Evolutionary conservation across 1,140 invertebrate species (phyloP).

Genomic region (Pomacea maculata): DNA sequence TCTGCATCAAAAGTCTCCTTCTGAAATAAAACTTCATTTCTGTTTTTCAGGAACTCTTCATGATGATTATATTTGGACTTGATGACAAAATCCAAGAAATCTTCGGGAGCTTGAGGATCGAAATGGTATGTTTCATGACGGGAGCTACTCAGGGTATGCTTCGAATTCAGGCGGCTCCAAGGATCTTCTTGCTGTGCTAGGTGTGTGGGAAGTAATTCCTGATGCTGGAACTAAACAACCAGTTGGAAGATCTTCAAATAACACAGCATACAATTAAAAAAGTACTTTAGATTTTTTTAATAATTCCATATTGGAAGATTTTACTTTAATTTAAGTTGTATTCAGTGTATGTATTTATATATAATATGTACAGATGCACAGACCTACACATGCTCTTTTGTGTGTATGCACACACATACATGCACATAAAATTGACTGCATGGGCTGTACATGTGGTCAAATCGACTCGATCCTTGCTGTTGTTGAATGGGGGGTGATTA

Average conservation of each 20-base stretch:
- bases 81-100: slow-evolving; percentile 64
- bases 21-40: slow-evolving; percentile 60
- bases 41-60: slow-evolving; percentile 56
- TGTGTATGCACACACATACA: background rate
- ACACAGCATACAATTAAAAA: slow-evolving; percentile 6
- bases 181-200: slow-evolving; percentile 59
- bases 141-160: slow-evolving; percentile 56
- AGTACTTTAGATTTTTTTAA: background rate
- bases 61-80: slow-evolving; percentile 65
- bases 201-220: slow-evolving; percentile 51
- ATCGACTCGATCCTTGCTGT: too few relatives aligned
- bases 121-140: slow-evolving; percentile 57
- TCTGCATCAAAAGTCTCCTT: slow-evolving; percentile 59
- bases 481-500: too few relatives aligned
- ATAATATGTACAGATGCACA: too few relatives aligned
- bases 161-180: slow-evolving; percentile 60
- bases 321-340: too few relatives aligned
- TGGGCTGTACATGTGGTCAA: too few relatives aligned
- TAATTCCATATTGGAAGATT: background rate
- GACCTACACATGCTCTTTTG: too few relatives aligned
- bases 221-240: slow-evolving; percentile 38
- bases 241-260: too few relatives aligned
- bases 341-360: too few relatives aligned
- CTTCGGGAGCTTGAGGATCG: slow-evolving; percentile 62
- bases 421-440: background rate